Evolutionary conservation across 2,797 vertebrate species (phyloP), one percentile per base, ranked within the genome.

Genomic region (Lagothrix lagotricha): DNA sequence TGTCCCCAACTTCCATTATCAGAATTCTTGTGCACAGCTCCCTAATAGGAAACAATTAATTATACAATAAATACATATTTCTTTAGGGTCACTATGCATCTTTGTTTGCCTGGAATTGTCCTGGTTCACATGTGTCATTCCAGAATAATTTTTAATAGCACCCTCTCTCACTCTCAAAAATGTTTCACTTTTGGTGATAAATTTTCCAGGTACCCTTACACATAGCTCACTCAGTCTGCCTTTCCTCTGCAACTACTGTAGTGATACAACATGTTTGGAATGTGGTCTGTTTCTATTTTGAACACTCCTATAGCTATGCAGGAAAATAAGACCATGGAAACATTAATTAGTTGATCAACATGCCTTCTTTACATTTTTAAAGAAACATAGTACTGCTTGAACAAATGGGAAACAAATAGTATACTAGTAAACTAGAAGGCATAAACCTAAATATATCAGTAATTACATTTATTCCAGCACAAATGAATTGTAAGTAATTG

Each of bases 21-120:
- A 95, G 79, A 95, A 95, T 95, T 83, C 57, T 96, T 83, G 28
- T 50, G 24, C 64, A 76, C 14, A 84, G 50, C 30, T 91, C 33
- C 77, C 58, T 64, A 82, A 36, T 11, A 70, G 61, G 79, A 96
- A 82, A 83, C 39, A 94, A 73, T 72, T 76, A 67, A 76, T n/a
- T 50, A 80, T 7, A 57, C 64, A 94, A 84, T 26, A 83, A 88
- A 64, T 39, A 36, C 9, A 12, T 26, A 46, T 77, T 87, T 80
- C n/a, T 95, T 30, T 89, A 61, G 44, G 5, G 30, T 93, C 26
- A 77, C 5, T 64, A 3, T 93, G 58, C 13, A 54, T 79, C 28
- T 36, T 91, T 20, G 20, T 33, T 88, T 70, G 4, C 52, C 64
- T 1, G 4, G 30, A 39, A 54, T 9, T n/a, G 14, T 73, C 76